A percentile compares a stretch with the other conserved stretches of the same genome.
These are phyloP conservation scores for Eupristina koningsbergeri DNA, from an alignment of 1,140 invertebrate species.

Conservation along the genomic window DNA sequence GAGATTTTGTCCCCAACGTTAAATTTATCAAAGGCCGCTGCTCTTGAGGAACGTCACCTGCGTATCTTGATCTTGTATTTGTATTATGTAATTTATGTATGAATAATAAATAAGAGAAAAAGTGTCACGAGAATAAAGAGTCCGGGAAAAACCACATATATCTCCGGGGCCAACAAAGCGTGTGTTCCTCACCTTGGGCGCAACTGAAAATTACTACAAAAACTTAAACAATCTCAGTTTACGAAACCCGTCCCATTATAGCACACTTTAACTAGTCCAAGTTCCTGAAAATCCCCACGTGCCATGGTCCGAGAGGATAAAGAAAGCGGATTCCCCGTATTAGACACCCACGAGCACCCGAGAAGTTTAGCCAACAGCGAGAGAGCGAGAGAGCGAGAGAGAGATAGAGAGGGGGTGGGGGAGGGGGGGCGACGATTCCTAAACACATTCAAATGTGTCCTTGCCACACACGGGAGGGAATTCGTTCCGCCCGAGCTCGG, in stretches of 20 bases:
- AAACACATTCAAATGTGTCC: constrained; percentile 24
- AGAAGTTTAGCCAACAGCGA: neutral
- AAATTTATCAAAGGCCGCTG: neutral
- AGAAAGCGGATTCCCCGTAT: neutral
- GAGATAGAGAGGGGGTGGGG: too few species aligned
- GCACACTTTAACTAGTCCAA: constrained; percentile 1
- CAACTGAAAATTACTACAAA: neutral
- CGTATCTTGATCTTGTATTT: neutral
- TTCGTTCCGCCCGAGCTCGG: constrained; percentile 5
- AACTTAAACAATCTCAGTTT: neutral
- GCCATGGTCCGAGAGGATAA: neutral
- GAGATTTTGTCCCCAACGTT: neutral
- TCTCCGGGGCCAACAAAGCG: neutral
- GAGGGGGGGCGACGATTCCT: neutral
- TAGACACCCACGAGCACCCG: constrained; percentile 2
- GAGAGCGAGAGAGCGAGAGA: too few species aligned
- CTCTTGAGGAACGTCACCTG: too few species aligned
- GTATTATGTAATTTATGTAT: neutral
- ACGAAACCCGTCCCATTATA: constrained; percentile 22
- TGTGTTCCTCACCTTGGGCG: neutral
- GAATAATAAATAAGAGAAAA: neutral
- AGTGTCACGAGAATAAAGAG: neutral
- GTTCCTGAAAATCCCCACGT: neutral
- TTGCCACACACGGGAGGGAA: constrained; percentile 11
- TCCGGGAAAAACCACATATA: neutral